Evolutionary conservation across 2,113 vertebrate genomes (phyloP), one percentile per base, ranked within the genome.

Genomic region (Catharus fuscescens): DNA sequence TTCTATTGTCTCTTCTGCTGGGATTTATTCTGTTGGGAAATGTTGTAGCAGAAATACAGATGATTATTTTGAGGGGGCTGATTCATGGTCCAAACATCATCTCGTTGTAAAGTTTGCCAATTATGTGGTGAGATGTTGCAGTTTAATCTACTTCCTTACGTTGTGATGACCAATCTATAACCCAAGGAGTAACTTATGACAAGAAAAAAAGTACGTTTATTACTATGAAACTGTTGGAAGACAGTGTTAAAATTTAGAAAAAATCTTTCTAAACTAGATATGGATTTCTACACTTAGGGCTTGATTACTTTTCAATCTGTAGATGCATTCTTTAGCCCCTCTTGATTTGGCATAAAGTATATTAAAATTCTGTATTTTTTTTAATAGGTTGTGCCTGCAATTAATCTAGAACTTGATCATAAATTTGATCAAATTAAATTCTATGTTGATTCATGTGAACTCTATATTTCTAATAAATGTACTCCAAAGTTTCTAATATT

Each of bases 291-390:
- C 18, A 72, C 12, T 61, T 77, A 44, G 4, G 64, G 26, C 44
- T 91, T 96, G 71, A 93, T 95, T 95, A 53, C 19, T 86, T 97
- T 92, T 96, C 93, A 95, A 95, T 92, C 34, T 95, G 66, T 91
- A 89, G 56, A 79, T 69, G 12, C 5, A 86, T 70, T 86, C 67
- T 90, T 92, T n/a, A 90, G 25, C 29, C 79, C 29, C 8, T 78
- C 31, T 86, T 81, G 6, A 54, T 81, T 95, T 69, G 50, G 32
- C 24, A 61, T 92, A 90, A 90, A 87, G 24, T 64, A 16, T 70
- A 93, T 94, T 93, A 12, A 94, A 89, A 94, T 90, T 90, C 31
- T 62, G 26, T 15, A 2, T 11, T 10, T 8, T 24, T 24, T 74
- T 40, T 8, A 56, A 69, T 80, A 70, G 5, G 73, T 2, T 10